Percentiles rank a stretch among this genome's conserved stretches.
Evolutionary conservation across 1,140 invertebrate genomes (phyloP).

Genomic region (Bursaphelenchus mucronatus): DNA sequence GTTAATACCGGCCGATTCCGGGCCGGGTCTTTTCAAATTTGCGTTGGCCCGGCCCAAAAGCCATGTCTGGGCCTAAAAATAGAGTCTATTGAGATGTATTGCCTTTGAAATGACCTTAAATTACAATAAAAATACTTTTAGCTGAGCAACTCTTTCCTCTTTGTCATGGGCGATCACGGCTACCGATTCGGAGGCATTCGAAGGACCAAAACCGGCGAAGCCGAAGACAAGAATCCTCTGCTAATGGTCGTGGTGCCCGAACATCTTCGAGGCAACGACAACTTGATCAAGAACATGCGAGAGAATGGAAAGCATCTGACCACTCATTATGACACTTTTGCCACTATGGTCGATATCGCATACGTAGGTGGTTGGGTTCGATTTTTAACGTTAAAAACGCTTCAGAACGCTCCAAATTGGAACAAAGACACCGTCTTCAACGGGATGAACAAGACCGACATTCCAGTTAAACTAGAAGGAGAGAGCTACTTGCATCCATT

Average conservation of each 20-base stretch:
- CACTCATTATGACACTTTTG: conserved; percentile 31
- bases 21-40: no score
- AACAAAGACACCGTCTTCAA: conserved; percentile 6
- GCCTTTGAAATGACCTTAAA: no score
- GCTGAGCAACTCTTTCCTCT: conserved; percentile 27
- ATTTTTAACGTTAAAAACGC: not conserved
- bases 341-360: conserved; percentile 20
- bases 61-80: no score
- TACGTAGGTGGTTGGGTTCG: conserved; percentile 14
- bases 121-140: not conserved
- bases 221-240: conserved; percentile 32
- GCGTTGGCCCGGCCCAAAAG: no score
- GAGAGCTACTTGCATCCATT: conserved; percentile 3
- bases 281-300: conserved; percentile 9
- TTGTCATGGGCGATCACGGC: conserved; percentile 27
- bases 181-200: conserved; percentile 10
- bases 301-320: conserved; percentile 16
- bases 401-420: conserved; percentile 11
- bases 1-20: no score
- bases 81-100: no score
- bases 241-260: conserved; percentile 19
- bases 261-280: conserved; percentile 11
- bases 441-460: not conserved
- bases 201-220: conserved; percentile 9
- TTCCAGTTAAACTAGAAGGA: not conserved